Base-by-base conservation (phyloP, 1,140 invertebrate genomes). In the Rhizoglyphus robini region DNA sequence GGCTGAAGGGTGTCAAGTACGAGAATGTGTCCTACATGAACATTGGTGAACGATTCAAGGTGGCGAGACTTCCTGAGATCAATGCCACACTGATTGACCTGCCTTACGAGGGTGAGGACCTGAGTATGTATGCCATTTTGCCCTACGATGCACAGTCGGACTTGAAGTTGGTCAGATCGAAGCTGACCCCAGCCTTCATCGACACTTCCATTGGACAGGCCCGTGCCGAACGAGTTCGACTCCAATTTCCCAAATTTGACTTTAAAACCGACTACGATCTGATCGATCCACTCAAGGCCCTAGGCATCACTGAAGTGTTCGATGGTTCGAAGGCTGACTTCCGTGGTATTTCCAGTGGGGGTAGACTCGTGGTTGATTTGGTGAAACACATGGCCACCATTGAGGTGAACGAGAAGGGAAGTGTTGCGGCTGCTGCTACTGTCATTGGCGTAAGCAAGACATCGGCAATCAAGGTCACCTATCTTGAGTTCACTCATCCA, bases 351-450 rank as follows among this genome's bases (percentile, higher is more conserved):
- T n/a, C 2, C 8, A 20, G 8, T 46, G 23, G 23, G 2, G 23
- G 23, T n/a, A 3, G 15, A 46, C 18, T 46, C 15, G 23, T n/a
- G 23, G 23, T 46, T 8, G 41, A 46, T 46, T 0, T 79, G 74
- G 65, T 59, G 66, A 66, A 78, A n/a, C 79, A 81, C 67, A 78
- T 79, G 68, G 76, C 81, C 11, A 75, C 79, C 48, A 76, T 82
- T 4, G 79, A 81, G 58, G 74, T 89, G 1, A 83, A 83, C 20
- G 86, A 88, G 73, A 79, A 79, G 48, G 86, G 86, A 20, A 86
- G 85, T 0, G 83, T 84, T 70, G 84, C 83, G 1, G 83, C 83
- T 0, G 84, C 84, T 0, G 79, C 80, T 0, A 85, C 83, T 0
- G 72, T 76, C 0, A 76, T 83, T n/a, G 65, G 11, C 61, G 59